Evolutionary conservation across 1,140 invertebrate species (phyloP).

Genomic region (Metaphire vulgaris): DNA sequence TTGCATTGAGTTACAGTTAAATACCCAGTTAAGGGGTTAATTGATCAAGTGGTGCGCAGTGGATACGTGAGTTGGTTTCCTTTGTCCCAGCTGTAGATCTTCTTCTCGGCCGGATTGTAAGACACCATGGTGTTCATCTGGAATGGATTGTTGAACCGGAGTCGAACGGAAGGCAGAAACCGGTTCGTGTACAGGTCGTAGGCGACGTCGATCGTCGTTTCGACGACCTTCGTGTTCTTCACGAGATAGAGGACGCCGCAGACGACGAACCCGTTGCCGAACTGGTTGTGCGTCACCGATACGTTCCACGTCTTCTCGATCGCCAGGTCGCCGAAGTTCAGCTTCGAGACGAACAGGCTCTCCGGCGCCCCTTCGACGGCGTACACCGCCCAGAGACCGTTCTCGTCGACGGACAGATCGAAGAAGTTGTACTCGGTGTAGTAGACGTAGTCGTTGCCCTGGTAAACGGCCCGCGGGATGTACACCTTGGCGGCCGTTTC

Average conservation of each 20-base stretch:
- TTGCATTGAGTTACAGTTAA: too few species aligned
- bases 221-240: slow-evolving; percentile 33
- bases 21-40: too few species aligned
- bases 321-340: slow-evolving; percentile 44
- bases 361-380: slow-evolving; percentile 54
- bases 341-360: slow-evolving; percentile 68
- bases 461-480: slow-evolving; percentile 47
- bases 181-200: slow-evolving; percentile 47
- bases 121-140: slow-evolving; percentile 79
- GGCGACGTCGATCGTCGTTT: slow-evolving; percentile 41
- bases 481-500: slow-evolving; percentile 39
- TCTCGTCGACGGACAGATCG: slow-evolving; percentile 88
- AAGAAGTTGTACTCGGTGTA: slow-evolving; percentile 65
- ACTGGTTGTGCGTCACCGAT: slow-evolving; percentile 41
- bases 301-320: slow-evolving; percentile 50
- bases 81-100: slow-evolving; percentile 87
- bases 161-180: slow-evolving; percentile 60
- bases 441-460: slow-evolving; percentile 57
- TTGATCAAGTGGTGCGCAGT: slow-evolving; percentile 6
- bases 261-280: slow-evolving; percentile 48
- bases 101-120: slow-evolving; percentile 78
- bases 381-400: slow-evolving; percentile 61
- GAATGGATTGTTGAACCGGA: slow-evolving; percentile 84
- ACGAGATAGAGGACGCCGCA: slow-evolving; percentile 51
- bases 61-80: slow-evolving; percentile 72